Conservation (phyloP, 2,888 invertebrate genomes). For the Brachyopa scutellaris region DNA sequence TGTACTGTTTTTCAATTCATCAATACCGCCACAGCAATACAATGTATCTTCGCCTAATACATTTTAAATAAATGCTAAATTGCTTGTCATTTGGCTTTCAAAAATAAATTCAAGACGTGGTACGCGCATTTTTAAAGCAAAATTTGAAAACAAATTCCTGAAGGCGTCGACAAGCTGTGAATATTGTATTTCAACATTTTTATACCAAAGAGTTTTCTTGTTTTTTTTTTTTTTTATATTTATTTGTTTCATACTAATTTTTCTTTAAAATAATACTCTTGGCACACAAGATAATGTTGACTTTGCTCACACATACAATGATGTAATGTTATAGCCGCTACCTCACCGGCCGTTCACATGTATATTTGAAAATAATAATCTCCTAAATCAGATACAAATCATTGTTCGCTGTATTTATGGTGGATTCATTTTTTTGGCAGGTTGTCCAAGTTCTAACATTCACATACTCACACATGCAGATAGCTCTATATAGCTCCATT, state of each 20-base stretch:
- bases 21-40: neutral
- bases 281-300: slow-evolving; percentile 49
- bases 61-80: neutral
- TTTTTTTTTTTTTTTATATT: slow-evolving; percentile 19
- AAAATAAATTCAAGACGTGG: slow-evolving; percentile 13
- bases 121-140: slow-evolving; percentile 1
- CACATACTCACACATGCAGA: slow-evolving; percentile 13
- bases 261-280: slow-evolving; percentile 36
- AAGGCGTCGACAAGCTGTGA: slow-evolving; percentile 40
- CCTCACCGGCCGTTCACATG: slow-evolving; percentile 8
- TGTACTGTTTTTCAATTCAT: too few species aligned
- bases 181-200: slow-evolving; percentile 64
- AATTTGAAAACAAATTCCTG: slow-evolving; percentile 32
- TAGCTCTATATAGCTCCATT: slow-evolving; percentile 7
- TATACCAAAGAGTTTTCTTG: neutral
- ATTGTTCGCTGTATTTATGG: slow-evolving; percentile 38
- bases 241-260: slow-evolving; percentile 30
- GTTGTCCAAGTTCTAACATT: slow-evolving; percentile 35
- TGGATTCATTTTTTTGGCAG: slow-evolving; percentile 60
- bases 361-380: slow-evolving; percentile 25
- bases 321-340: slow-evolving; percentile 33
- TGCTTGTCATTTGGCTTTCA: neutral
- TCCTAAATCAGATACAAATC: slow-evolving; percentile 54
- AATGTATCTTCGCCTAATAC: neutral
- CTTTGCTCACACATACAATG: slow-evolving; percentile 34